Evolutionary conservation across 2,113 vertebrate genomes (phyloP).

Genomic region (Corvus cornix): DNA sequence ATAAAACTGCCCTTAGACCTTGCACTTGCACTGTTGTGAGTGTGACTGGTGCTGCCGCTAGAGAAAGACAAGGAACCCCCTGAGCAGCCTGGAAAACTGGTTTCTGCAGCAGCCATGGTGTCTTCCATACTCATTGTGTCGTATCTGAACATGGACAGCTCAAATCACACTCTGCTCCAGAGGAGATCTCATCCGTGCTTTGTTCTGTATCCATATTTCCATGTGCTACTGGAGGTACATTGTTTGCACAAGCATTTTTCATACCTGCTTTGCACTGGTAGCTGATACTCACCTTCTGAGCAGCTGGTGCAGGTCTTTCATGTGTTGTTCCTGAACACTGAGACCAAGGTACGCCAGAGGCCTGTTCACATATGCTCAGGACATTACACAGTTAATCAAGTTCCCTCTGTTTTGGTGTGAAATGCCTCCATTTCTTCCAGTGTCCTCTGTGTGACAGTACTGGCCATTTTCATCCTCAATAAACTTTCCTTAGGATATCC

Average conservation of each 20-base stretch:
- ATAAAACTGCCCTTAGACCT: neutral
- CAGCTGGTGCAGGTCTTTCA: neutral
- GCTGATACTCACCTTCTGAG: neutral
- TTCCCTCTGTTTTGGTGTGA: neutral
- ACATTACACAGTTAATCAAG: neutral
- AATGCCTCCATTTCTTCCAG: neutral
- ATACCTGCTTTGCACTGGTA: neutral
- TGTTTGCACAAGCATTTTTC: neutral
- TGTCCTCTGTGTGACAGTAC: neutral
- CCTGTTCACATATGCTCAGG: neutral
- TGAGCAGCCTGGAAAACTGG: neutral
- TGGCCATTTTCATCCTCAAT: neutral
- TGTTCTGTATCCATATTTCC: neutral
- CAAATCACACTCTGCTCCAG: neutral
- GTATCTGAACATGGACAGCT: neutral
- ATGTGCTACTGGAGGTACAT: neutral
- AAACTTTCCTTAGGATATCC: neutral
- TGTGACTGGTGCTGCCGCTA: neutral
- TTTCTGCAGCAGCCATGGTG: neutral
- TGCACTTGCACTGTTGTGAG: accelerated
- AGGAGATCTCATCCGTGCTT: neutral
- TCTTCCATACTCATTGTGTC: neutral
- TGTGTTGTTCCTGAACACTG: neutral
- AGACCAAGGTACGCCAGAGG: neutral
- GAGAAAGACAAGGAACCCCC: neutral